Evolutionary conservation across 2,797 vertebrate genomes (phyloP).

Genomic region (Dicrostonyx torquatus): DNA sequence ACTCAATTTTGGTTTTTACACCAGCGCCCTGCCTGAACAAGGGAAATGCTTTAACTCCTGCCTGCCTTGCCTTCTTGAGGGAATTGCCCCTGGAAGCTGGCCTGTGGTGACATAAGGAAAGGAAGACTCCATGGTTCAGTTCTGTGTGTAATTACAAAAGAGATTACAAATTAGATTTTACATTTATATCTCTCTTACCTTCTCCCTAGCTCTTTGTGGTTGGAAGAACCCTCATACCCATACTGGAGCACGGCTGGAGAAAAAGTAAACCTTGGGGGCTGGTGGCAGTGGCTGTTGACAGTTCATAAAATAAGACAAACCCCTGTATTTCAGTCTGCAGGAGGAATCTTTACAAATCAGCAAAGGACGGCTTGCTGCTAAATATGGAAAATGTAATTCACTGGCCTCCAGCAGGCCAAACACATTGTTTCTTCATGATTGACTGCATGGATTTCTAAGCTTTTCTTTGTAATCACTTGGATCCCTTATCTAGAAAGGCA

Average conservation of each 20-base stretch:
- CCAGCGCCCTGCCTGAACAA: not conserved
- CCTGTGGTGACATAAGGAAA: constrained; percentile 10
- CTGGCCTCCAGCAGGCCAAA: constrained; percentile 53
- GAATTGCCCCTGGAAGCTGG: not conserved
- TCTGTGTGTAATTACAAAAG: constrained; percentile 72
- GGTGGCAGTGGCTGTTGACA: constrained; percentile 37
- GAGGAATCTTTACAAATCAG: not conserved
- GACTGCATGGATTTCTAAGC: constrained; percentile 70
- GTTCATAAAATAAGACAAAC: constrained; percentile 27
- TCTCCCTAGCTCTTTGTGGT: constrained; percentile 72
- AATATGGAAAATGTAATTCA: constrained; percentile 47
- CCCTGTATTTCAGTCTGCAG: not conserved
- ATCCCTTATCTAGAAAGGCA: constrained; percentile 79
- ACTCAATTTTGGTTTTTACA: constrained; percentile 12
- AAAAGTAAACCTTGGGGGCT: constrained; percentile 11
- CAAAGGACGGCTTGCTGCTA: not conserved
- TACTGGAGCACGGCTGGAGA: not conserved
- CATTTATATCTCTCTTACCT: constrained; percentile 68
- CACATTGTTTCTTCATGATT: constrained; percentile 72
- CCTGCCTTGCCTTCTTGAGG: not conserved
- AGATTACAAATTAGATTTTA: constrained; percentile 70
- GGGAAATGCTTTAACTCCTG: not conserved
- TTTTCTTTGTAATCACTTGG: constrained; percentile 72
- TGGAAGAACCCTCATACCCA: constrained; percentile 33
- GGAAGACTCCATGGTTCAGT: not conserved